A percentile compares a stretch with the other conserved stretches of the same genome.
Evolutionary conservation across 2,113 vertebrate genomes (phyloP).

Genomic region (Eleginops maclovinus): DNA sequence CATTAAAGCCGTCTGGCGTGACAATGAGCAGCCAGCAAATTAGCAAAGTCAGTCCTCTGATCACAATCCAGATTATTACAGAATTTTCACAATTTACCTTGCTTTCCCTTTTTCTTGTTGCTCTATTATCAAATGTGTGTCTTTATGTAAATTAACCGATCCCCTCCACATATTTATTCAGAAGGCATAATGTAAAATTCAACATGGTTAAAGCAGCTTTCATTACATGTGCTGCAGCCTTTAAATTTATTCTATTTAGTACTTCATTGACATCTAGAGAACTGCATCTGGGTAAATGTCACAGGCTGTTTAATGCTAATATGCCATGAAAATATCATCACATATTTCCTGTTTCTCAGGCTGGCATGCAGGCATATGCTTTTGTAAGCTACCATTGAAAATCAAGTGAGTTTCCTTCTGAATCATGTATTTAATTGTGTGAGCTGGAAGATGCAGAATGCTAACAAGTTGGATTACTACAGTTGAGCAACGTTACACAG

Average conservation of each 20-base stretch:
- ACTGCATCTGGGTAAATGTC: not conserved
- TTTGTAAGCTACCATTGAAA: too few relatives aligned
- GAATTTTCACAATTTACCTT: not conserved
- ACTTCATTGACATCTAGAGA: too few relatives aligned
- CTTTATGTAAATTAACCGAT: too few relatives aligned
- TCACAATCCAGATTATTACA: conserved; percentile 10
- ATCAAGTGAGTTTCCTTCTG: too few relatives aligned
- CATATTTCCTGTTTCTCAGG: conserved; percentile 3
- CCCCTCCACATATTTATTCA: not conserved
- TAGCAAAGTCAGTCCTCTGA: conserved; percentile 72
- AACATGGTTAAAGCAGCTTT: not conserved
- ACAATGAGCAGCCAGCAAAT: conserved; percentile 55
- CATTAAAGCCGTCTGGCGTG: conserved; percentile 1
- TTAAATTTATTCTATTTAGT: not conserved
- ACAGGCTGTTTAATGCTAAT: not conserved
- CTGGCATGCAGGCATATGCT: too few relatives aligned
- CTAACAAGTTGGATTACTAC: not conserved
- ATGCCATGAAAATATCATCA: not conserved
- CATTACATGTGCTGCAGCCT: not conserved
- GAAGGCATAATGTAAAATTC: not conserved
- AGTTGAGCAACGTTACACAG: not conserved
- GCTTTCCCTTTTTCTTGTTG: not conserved
- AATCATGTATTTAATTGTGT: too few relatives aligned
- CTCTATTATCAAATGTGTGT: too few relatives aligned
- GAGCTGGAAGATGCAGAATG: not conserved